These are phyloP conservation scores for Phoenicopterus ruber DNA, from an alignment of 2,113 vertebrate species.

Conservation along the genomic window DNA sequence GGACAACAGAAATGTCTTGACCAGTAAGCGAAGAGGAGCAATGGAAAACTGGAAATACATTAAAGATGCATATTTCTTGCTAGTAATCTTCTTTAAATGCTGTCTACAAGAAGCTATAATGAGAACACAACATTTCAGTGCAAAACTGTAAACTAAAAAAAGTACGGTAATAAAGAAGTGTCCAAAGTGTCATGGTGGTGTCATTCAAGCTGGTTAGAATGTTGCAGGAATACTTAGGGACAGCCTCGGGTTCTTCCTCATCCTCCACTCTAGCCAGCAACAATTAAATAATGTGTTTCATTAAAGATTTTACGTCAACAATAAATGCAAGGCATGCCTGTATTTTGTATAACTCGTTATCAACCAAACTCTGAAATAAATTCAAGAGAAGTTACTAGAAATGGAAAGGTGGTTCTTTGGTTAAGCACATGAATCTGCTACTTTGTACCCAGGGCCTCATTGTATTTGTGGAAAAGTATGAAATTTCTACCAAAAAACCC, in stretches of 20 bases:
- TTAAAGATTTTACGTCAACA: neutral
- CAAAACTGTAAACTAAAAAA: neutral
- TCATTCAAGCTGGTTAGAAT: neutral
- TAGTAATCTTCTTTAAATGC: neutral
- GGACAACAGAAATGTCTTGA: neutral
- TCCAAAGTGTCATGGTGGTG: neutral
- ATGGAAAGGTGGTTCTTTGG: constrained; percentile 33
- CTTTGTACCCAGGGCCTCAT: neutral
- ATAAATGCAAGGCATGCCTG: neutral
- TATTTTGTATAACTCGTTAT: neutral
- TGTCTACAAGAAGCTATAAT: neutral
- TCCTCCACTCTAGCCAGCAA: neutral
- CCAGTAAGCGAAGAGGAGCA: neutral
- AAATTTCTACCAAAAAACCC: neutral
- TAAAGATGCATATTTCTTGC: neutral
- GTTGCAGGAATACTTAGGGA: neutral
- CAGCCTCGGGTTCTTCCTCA: neutral
- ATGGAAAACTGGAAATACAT: neutral
- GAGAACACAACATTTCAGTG: neutral
- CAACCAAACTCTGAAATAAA: neutral
- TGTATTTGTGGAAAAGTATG: neutral
- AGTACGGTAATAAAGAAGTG: neutral
- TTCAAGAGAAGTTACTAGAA: neutral
- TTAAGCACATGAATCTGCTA: constrained; percentile 17
- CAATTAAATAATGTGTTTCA: neutral